A percentile compares a stretch with the other conserved stretches of the same genome.
Evolutionary conservation across 2,113 vertebrate species (phyloP).

Genomic region (Sardina pilchardus): DNA sequence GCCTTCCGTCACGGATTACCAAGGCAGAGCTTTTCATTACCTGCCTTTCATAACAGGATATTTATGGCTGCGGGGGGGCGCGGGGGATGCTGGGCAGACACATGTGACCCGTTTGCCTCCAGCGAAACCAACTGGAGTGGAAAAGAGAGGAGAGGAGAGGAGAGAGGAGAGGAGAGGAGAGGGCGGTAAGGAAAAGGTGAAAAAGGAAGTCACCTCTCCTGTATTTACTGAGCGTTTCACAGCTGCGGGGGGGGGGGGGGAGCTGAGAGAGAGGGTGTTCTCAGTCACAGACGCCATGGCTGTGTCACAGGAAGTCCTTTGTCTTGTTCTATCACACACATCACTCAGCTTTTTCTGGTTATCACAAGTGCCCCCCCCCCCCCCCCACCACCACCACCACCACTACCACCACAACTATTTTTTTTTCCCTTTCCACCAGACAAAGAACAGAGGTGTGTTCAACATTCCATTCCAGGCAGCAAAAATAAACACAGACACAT

Average conservation of each 20-base stretch:
- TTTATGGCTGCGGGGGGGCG: conserved; percentile 63
- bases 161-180: background rate
- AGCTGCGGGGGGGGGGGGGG: background rate
- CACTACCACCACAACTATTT: background rate
- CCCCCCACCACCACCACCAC: background rate
- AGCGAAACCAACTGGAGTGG: conserved; percentile 30
- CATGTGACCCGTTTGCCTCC: conserved; percentile 60
- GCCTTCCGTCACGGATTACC: conserved; percentile 58
- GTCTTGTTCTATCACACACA: background rate
- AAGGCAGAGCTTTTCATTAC: conserved; percentile 63
- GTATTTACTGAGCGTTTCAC: background rate
- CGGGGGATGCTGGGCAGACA: conserved; percentile 48
- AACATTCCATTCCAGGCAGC: conserved; percentile 5
- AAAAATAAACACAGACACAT: background rate
- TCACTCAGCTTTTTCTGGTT: background rate
- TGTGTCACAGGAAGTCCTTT: background rate
- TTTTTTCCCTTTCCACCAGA: background rate
- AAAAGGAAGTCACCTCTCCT: background rate
- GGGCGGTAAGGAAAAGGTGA: background rate
- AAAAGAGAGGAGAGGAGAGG: background rate
- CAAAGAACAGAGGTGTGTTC: conserved; percentile 10
- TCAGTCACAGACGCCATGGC: background rate
- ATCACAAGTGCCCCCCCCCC: background rate
- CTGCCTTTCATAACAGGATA: conserved; percentile 68
- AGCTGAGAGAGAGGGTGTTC: background rate